Evolutionary conservation across 2,113 vertebrate genomes (phyloP), one percentile per base, ranked within the genome.

Genomic region (Gopherus flavomarginatus): DNA sequence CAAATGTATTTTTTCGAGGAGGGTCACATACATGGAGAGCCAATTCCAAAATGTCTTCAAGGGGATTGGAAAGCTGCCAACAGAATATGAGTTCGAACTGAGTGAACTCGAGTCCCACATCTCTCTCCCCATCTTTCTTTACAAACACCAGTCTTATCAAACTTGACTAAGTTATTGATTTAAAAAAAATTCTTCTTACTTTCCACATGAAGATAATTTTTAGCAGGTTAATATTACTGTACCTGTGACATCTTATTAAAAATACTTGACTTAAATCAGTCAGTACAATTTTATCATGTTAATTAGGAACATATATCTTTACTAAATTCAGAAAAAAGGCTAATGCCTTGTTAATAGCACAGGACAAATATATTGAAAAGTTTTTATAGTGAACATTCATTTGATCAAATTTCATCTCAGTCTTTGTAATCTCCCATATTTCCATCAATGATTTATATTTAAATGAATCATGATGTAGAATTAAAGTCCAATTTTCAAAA

Each of bases 401-500:
- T 65, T 69, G 4, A 81, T 56, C 9, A 19, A 8, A 3, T 8
- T 12, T 52, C 49, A 11, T 62, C 65, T 77, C 42, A 54, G 5
- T 9, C 80, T 27, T 92, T 81, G 1, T 0, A 2, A 3, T 21
- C 16, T 21, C 14, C 59, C 27, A 27, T n/a, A 10, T 21, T 5
- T 47, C 4, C 11, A 19, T 2, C 52, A 19, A 13, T 17, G 24
- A 72, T 14, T 2, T 49, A 81, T 75, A 54, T 10, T 13, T 0
- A 0, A 80, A 29, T 27, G 35, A 52, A 19, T n/a, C 62, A 35
- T n/a, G 31, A 27, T 38, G 62, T 50, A 72, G 31, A 85, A 85
- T 7, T 44, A 52, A 90, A 31, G 6, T 6, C 8, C 22, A 1
- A 29, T 0, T 1, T 2, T 31, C 11, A 49, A 47, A 72, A 80